These are phyloP conservation scores for Scopus umbretta DNA, from an alignment of 2,113 vertebrate species.

Conservation along the genomic window DNA sequence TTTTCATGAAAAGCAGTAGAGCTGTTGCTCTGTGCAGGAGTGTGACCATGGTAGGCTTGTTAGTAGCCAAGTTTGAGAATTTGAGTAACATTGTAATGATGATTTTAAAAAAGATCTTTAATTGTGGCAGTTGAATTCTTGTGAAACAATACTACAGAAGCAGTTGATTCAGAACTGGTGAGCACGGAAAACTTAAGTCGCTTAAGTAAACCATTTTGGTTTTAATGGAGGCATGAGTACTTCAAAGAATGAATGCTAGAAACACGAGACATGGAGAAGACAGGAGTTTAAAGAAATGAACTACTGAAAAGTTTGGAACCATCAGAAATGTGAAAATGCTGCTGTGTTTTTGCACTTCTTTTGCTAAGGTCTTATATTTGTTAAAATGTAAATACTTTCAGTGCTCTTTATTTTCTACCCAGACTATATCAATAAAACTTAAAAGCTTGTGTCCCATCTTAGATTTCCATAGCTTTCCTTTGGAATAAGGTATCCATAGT, in stretches of 20 bases:
- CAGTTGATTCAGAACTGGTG: background rate
- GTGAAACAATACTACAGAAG: background rate
- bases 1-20: background rate
- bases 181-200: background rate
- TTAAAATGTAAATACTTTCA: background rate
- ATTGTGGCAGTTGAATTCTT: background rate
- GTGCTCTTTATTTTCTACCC: background rate
- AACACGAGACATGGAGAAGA: background rate
- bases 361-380: background rate
- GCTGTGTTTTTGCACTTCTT: background rate
- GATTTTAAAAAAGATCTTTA: background rate
- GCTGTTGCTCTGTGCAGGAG: background rate
- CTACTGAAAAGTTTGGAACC: background rate
- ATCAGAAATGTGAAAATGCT: background rate
- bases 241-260: background rate
- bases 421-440: background rate
- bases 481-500: background rate
- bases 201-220: background rate
- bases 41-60: background rate
- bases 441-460: background rate
- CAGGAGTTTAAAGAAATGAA: background rate
- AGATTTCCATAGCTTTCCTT: background rate
- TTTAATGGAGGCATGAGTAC: background rate
- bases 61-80: background rate
- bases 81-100: background rate